A percentile compares a stretch with the other conserved stretches of the same genome.
Conservation (phyloP, 2,888 invertebrate genomes). For the Lochmaea capreae region DNA sequence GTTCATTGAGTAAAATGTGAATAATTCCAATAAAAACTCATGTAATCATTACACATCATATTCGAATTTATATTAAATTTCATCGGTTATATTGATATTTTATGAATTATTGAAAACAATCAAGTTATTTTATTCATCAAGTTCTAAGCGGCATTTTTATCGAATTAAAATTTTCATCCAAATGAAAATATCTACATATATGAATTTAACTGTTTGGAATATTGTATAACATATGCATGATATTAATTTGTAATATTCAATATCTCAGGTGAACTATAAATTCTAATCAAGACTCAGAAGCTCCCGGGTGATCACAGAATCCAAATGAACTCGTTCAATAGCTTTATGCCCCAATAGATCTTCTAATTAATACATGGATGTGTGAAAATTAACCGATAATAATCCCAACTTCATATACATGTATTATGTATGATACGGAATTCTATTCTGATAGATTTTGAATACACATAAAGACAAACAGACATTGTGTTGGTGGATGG, state of each 20-base stretch:
- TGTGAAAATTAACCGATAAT: constrained; percentile 24
- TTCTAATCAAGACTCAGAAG: constrained; percentile 6
- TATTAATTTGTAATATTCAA: constrained; percentile 7
- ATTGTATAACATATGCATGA: background rate
- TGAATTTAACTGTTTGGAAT: background rate
- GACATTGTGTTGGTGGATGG: too few relatives aligned
- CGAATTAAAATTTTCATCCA: background rate
- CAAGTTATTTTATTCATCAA: background rate
- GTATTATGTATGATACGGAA: background rate
- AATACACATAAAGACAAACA: too few relatives aligned
- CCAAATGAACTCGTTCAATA: constrained; percentile 11
- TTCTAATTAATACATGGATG: constrained; percentile 25
- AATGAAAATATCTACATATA: too few relatives aligned
- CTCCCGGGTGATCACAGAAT: background rate
- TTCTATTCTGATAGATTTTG: background rate
- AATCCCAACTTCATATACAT: constrained; percentile 5
- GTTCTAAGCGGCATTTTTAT: too few relatives aligned
- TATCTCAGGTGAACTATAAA: constrained; percentile 7
- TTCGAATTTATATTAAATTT: too few relatives aligned
- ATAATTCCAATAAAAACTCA: too few relatives aligned
- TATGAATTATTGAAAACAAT: background rate
- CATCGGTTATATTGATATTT: background rate
- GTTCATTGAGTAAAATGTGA: background rate
- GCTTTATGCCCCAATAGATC: constrained; percentile 8
- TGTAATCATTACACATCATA: background rate